Percentiles rank a stretch among this genome's conserved stretches.
These are phyloP conservation scores for Phengaris arion DNA, from an alignment of 2,888 invertebrate genomes.

Conservation along the genomic window DNA sequence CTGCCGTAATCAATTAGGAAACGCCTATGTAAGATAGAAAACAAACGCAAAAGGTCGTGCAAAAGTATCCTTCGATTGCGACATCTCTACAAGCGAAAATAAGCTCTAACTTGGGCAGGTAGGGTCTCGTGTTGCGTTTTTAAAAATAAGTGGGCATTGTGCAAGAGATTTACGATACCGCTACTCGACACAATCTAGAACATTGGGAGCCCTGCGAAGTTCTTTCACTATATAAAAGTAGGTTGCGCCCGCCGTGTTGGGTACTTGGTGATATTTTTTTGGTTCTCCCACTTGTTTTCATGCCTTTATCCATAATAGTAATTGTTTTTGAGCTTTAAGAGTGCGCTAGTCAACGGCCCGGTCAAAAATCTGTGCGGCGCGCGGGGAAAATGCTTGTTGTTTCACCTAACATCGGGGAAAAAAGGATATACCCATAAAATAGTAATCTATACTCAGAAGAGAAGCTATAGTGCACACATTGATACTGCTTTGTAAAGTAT, in stretches of 20 bases:
- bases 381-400: no score
- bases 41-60: neutral
- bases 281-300: neutral
- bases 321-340: neutral
- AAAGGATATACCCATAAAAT: no score
- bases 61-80: conserved; percentile 13
- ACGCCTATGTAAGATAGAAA: conserved; percentile 4
- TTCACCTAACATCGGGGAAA: no score
- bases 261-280: conserved; percentile 5
- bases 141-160: conserved; percentile 20
- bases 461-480: no score
- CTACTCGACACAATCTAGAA: conserved; percentile 21
- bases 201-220: conserved; percentile 16
- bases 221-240: neutral
- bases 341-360: no score
- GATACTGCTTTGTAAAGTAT: no score
- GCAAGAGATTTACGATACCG: conserved; percentile 18
- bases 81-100: neutral
- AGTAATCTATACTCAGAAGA: no score
- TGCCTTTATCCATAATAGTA: neutral
- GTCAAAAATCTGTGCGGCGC: no score
- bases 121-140: neutral
- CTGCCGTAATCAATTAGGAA: conserved; percentile 6
- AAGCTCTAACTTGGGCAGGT: neutral
- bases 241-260: conserved; percentile 14